Conservation (phyloP, 1,140 invertebrate species). For the Tetranychus cinnabarinus region DNA sequence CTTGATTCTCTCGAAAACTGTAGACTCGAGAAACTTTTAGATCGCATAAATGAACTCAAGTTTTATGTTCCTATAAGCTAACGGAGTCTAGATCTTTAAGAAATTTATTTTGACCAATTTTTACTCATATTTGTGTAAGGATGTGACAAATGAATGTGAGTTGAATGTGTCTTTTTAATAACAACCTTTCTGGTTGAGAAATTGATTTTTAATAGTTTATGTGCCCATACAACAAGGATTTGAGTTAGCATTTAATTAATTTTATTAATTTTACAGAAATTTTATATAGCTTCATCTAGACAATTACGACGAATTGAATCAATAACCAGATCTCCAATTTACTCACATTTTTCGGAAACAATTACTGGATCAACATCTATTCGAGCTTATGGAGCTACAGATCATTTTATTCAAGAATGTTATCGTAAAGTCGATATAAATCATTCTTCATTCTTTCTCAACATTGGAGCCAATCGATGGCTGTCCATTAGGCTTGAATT, state of each 20-base stretch:
- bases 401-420: slow-evolving; percentile 38
- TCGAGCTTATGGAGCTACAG: slow-evolving; percentile 26
- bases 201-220: too few relatives aligned
- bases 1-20: too few relatives aligned
- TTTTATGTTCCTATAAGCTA: too few relatives aligned
- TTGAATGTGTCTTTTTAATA: too few relatives aligned
- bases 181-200: too few relatives aligned
- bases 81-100: too few relatives aligned
- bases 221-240: too few relatives aligned
- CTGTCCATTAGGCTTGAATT: slow-evolving; percentile 21
- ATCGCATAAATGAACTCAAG: too few relatives aligned
- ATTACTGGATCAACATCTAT: slow-evolving; percentile 29
- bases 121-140: too few relatives aligned
- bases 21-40: too few relatives aligned
- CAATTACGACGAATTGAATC: slow-evolving; percentile 31
- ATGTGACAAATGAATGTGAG: too few relatives aligned
- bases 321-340: slow-evolving; percentile 28
- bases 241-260: slow-evolving; percentile 26
- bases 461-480: slow-evolving; percentile 17
- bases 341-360: slow-evolving; percentile 30
- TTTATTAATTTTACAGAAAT: slow-evolving; percentile 17
- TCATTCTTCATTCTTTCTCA: slow-evolving; percentile 23
- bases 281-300: slow-evolving; percentile 27
- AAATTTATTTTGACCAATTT: too few relatives aligned
- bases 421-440: slow-evolving; percentile 57